Conservation (phyloP, 2,113 vertebrate species). For the Gallinago media region DNA sequence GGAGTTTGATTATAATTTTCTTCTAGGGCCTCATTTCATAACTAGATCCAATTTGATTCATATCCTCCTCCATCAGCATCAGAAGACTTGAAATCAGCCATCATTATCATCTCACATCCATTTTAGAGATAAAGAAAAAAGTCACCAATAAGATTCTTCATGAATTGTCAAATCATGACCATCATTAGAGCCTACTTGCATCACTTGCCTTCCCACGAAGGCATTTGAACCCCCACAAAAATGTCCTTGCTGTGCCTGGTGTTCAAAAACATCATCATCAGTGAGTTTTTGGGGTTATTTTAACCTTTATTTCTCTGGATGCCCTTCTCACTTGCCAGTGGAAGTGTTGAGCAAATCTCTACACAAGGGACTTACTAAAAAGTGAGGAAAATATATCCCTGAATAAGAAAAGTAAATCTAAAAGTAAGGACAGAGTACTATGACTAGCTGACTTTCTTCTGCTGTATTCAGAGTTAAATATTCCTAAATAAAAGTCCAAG, state of each 20-base stretch:
- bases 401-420: background rate
- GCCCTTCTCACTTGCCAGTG: background rate
- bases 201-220: background rate
- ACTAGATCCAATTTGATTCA: slow-evolving; percentile 57
- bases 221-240: background rate
- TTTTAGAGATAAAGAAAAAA: background rate
- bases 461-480: background rate
- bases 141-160: background rate
- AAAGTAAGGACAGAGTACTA: background rate
- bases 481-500: background rate
- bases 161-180: background rate
- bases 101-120: slow-evolving; percentile 23
- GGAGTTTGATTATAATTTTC: slow-evolving; percentile 58
- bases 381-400: background rate
- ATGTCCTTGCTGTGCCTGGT: accelerated
- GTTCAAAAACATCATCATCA: background rate
- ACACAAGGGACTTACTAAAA: background rate
- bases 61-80: slow-evolving; percentile 38
- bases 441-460: background rate
- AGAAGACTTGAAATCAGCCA: slow-evolving; percentile 57
- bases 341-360: background rate
- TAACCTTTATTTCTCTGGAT: background rate
- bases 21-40: slow-evolving; percentile 60
- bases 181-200: background rate
- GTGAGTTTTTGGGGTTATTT: background rate